phyloP scores from a whole-genome alignment of 2,797 vertebrate genomes.

The Coregonus sp. region DNA sequence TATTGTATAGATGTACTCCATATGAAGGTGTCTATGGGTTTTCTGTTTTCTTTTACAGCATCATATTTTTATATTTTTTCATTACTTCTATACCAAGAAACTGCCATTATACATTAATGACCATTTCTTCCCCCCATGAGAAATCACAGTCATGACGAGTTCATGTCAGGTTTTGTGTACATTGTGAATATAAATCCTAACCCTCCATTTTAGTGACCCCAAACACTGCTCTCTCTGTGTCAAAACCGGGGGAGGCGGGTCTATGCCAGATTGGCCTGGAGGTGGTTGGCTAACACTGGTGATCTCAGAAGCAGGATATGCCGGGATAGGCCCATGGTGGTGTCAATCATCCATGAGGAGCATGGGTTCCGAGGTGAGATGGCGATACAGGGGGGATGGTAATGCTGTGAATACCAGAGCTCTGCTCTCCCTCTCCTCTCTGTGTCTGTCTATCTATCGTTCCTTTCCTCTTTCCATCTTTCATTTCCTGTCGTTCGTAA shows the following conservation, averaged over 20 bases:
- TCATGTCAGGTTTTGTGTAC: neutral
- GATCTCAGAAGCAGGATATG: conserved; percentile 18
- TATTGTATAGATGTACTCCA: too few species aligned
- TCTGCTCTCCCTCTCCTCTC: neutral
- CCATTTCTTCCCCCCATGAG: neutral
- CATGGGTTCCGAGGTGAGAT: conserved; percentile 27
- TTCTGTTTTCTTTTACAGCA: too few species aligned
- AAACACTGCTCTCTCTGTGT: too few species aligned
- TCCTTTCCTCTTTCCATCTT: too few species aligned
- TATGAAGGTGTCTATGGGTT: too few species aligned
- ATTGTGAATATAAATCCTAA: too few species aligned
- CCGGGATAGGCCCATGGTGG: conserved; percentile 25
- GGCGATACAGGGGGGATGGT: neutral
- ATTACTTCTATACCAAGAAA: too few species aligned
- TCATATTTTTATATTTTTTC: too few species aligned
- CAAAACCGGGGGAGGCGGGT: conserved; percentile 14
- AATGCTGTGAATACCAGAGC: neutral
- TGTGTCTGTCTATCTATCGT: too few species aligned
- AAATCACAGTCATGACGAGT: neutral
- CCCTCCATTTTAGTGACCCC: too few species aligned
- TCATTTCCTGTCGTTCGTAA: too few species aligned
- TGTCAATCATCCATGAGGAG: conserved; percentile 48
- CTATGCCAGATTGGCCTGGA: conserved; percentile 28
- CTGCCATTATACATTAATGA: neutral
- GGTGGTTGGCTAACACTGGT: conserved; percentile 29